Evolutionary conservation across 2,797 vertebrate genomes (phyloP).

Genomic region (Sebastes iracundus): DNA sequence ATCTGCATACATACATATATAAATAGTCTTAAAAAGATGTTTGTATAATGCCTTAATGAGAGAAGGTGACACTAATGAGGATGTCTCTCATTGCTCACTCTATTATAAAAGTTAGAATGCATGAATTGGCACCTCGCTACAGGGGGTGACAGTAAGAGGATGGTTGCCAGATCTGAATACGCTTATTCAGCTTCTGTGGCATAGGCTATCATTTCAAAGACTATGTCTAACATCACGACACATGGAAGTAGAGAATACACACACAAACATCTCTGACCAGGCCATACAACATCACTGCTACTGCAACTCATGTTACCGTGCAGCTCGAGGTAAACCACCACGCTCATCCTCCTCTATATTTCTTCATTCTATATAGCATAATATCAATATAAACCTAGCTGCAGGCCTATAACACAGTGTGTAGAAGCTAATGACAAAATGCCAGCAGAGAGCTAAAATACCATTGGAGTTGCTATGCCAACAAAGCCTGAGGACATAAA

Average conservation of each 20-base stretch:
- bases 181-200: slow-evolving; percentile 52
- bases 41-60: background rate
- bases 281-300: no score
- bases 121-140: slow-evolving; percentile 13
- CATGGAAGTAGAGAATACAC: background rate
- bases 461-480: slow-evolving; percentile 66
- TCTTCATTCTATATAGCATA: slow-evolving; percentile 9
- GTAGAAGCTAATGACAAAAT: slow-evolving; percentile 47
- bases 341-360: background rate
- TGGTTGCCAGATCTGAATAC: slow-evolving; percentile 20
- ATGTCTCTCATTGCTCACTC: slow-evolving; percentile 6
- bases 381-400: slow-evolving; percentile 35
- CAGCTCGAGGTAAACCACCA: slow-evolving; percentile 9
- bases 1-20: slow-evolving; percentile 16
- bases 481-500: slow-evolving; percentile 60
- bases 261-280: background rate
- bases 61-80: slow-evolving; percentile 29
- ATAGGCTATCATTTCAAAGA: slow-evolving; percentile 30
- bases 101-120: background rate
- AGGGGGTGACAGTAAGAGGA: slow-evolving; percentile 18
- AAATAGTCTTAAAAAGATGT: background rate
- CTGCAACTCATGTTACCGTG: background rate
- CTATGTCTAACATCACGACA: slow-evolving; percentile 16
- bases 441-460: slow-evolving; percentile 45
- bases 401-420: slow-evolving; percentile 4